Conservation (phyloP, 2,797 vertebrate species). For the Orientallactaga sibirica region DNA sequence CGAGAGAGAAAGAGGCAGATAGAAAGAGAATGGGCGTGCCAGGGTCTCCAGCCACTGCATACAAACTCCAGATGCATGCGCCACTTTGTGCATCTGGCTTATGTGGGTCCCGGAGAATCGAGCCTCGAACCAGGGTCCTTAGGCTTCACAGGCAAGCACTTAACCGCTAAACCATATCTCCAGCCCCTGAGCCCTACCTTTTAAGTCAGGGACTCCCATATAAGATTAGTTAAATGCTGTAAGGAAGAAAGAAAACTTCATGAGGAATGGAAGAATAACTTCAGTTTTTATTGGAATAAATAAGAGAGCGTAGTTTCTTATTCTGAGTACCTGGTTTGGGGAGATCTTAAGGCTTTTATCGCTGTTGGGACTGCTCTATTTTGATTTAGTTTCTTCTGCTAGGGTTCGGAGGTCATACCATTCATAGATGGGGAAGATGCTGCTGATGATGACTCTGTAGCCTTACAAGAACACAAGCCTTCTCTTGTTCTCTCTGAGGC, state of each 20-base stretch:
- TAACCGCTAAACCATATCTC: no score
- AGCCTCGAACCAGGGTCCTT: no score
- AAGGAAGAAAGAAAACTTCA: background rate
- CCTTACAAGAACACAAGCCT: background rate
- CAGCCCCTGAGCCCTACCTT: slow-evolving; percentile 14
- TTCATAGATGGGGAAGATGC: background rate
- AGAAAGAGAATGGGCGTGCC: no score
- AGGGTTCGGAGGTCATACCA: background rate
- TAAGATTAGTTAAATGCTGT: slow-evolving; percentile 60
- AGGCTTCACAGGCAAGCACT: no score
- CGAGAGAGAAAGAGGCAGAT: no score
- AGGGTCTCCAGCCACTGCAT: no score
- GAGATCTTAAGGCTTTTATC: no score
- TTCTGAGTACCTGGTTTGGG: background rate
- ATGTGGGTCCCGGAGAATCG: no score
- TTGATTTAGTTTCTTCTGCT: slow-evolving; percentile 26
- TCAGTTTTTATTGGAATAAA: slow-evolving; percentile 16
- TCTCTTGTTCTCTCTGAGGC: background rate
- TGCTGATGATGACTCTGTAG: background rate
- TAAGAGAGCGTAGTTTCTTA: background rate
- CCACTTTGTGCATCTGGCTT: no score
- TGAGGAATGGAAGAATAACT: slow-evolving; percentile 40
- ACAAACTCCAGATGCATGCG: no score
- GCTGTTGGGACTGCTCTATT: background rate
- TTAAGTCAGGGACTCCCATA: slow-evolving; percentile 56